Conservation (phyloP, 92 coral and sea anemone species). For the Umimayanthus chanpuru region DNA sequence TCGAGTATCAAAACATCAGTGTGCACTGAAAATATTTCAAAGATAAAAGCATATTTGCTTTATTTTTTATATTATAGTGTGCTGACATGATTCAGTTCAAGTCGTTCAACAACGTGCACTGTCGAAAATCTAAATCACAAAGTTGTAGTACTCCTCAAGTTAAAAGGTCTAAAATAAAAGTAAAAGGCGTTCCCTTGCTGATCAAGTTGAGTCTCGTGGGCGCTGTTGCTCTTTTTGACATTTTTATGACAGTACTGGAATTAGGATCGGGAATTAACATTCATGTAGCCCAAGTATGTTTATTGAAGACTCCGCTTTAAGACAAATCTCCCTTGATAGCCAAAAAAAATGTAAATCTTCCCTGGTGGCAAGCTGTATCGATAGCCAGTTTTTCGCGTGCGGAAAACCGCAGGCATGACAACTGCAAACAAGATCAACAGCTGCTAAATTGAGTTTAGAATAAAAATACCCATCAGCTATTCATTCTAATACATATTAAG, state of each 20-base stretch:
- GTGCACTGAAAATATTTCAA: background rate
- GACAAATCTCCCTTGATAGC: constrained; percentile 1
- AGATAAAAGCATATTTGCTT: no score
- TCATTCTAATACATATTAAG: background rate
- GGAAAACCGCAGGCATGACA: constrained; percentile 41
- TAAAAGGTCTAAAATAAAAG: no score
- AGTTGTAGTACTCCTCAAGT: no score
- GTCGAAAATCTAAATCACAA: no score
- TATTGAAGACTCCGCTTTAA: constrained; percentile 8
- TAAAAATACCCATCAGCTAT: constrained; percentile 16
- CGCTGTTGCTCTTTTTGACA: background rate
- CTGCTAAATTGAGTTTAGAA: constrained; percentile 16
- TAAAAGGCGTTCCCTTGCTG: no score
- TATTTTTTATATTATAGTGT: background rate
- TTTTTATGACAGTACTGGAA: background rate
- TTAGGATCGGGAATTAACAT: background rate
- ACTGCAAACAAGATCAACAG: constrained; percentile 5
- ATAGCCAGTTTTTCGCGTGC: constrained; percentile 20
- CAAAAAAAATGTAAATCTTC: background rate
- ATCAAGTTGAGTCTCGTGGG: background rate
- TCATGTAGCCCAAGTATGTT: background rate
- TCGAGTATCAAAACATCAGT: background rate
- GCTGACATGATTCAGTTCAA: background rate
- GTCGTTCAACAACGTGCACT: background rate
- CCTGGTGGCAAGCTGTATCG: constrained; percentile 5